Conservation (phyloP, 2,888 invertebrate genomes). For the Alsophila aescularia region DNA sequence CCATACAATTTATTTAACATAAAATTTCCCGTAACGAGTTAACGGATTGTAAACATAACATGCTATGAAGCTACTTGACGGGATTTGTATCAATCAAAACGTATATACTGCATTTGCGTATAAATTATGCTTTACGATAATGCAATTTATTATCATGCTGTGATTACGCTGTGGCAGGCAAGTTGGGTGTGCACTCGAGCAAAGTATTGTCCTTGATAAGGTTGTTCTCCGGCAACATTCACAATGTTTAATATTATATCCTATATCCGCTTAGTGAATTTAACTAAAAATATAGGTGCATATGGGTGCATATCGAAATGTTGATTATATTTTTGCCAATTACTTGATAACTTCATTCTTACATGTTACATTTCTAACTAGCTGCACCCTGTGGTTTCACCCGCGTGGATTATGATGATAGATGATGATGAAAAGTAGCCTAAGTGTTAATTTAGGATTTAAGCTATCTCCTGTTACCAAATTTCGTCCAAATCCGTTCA, state of each 20-base stretch:
- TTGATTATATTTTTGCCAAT: too few species aligned
- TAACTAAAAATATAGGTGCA: not conserved
- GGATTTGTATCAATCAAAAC: not conserved
- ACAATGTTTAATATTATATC: conserved; percentile 47
- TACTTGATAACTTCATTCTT: too few species aligned
- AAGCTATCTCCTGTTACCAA: too few species aligned
- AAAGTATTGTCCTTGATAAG: conserved; percentile 55
- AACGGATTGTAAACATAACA: conserved; percentile 2
- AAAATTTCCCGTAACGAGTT: not conserved
- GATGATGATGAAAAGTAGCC: too few species aligned
- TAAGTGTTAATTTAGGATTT: too few species aligned
- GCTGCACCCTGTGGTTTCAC: too few species aligned
- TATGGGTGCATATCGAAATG: too few species aligned
- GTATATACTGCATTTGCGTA: not conserved
- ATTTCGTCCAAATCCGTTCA: too few species aligned
- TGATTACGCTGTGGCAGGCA: conserved; percentile 1
- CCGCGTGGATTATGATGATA: too few species aligned
- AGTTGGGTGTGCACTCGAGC: conserved; percentile 1
- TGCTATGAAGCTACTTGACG: conserved; percentile 1
- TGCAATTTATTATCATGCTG: not conserved
- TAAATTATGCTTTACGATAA: not conserved
- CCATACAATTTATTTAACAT: not conserved
- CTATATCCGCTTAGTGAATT: conserved; percentile 42
- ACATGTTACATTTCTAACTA: too few species aligned
- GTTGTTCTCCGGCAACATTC: conserved; percentile 59